Evolutionary conservation across 2,113 vertebrate genomes (phyloP).

Genomic region (Mesitornis unicolor): DNA sequence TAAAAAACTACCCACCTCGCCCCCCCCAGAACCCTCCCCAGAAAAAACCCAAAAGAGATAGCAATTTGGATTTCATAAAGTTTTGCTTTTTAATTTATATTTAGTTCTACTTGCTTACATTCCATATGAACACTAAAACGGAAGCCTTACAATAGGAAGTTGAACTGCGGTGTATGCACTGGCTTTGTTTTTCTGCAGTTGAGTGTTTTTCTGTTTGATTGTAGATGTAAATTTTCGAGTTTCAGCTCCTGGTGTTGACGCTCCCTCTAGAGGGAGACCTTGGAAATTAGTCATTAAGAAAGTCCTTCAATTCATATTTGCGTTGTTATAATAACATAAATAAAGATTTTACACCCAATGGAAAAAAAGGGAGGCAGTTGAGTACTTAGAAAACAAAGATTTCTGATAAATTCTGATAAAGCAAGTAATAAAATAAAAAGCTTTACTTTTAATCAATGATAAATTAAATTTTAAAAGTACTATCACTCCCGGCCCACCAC

Average conservation of each 20-base stretch:
- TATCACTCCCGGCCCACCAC: no score
- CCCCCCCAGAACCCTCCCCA: fast-evolving
- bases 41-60: neutral
- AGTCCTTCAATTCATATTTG: neutral
- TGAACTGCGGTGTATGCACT: neutral
- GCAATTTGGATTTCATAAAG: neutral
- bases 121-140: neutral
- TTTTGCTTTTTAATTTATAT: neutral
- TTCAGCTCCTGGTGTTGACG: neutral
- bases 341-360: neutral
- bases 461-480: neutral
- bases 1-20: neutral
- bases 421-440: neutral
- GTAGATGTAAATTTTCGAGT: neutral
- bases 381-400: neutral
- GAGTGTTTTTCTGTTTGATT: neutral
- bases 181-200: neutral
- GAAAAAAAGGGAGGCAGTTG: neutral
- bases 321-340: neutral
- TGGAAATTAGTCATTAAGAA: neutral
- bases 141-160: neutral
- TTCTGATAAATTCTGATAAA: neutral
- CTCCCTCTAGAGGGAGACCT: slow-evolving; percentile 47
- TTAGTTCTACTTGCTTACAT: neutral
- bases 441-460: neutral